A percentile compares a stretch with the other conserved stretches of the same genome.
phyloP scores from a whole-genome alignment of 2,888 invertebrate species.

The Portevinia maculata region DNA sequence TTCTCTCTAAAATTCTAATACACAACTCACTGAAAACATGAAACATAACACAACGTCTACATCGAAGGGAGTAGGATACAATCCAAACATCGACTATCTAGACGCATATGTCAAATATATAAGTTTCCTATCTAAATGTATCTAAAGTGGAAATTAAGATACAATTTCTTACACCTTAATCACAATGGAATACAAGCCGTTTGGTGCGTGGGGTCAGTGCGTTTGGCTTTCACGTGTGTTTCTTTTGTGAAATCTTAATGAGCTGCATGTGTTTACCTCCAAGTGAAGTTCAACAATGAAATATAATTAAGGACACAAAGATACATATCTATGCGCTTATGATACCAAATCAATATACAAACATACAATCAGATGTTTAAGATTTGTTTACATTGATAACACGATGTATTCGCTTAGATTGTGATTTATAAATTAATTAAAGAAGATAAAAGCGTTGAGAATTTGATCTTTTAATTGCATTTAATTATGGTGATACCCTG shows the following conservation, averaged over 20 bases:
- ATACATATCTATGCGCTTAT: constrained; percentile 37
- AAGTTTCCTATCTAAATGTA: constrained; percentile 37
- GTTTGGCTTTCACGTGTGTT: constrained; percentile 26
- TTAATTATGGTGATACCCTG: constrained; percentile 62
- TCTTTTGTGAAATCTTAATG: constrained; percentile 48
- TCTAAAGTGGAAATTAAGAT: constrained; percentile 49
- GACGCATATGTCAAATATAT: constrained; percentile 50
- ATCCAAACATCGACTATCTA: neutral
- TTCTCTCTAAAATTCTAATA: neutral
- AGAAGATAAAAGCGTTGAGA: constrained; percentile 56
- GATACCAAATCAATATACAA: constrained; percentile 26
- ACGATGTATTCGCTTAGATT: constrained; percentile 33
- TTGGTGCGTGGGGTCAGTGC: constrained; percentile 36
- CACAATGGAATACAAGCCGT: constrained; percentile 12
- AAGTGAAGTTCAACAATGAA: constrained; percentile 5
- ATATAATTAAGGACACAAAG: constrained; percentile 42
- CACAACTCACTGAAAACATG: constrained; percentile 21
- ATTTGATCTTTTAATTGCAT: constrained; percentile 71
- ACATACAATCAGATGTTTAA: constrained; percentile 43
- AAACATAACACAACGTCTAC: neutral
- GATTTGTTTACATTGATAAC: constrained; percentile 60
- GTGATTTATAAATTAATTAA: constrained; percentile 66
- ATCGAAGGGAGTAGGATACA: neutral
- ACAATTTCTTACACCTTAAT: constrained; percentile 61
- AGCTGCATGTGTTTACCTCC: constrained; percentile 24